These are phyloP conservation scores for Thymelicus lineola DNA, from an alignment of 2,888 invertebrate genomes.

Conservation along the genomic window DNA sequence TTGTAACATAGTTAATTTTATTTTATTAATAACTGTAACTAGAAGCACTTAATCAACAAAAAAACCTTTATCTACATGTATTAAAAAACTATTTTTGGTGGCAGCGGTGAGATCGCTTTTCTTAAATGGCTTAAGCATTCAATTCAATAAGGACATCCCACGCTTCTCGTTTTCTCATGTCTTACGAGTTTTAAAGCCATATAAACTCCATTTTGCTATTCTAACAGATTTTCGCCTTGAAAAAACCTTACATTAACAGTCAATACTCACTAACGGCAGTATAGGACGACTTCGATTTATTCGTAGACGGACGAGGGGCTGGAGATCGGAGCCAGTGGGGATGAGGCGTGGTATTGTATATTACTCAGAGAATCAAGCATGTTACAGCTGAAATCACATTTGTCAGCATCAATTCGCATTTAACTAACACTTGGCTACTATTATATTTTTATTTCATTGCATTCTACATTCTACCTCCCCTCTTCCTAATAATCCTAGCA, in stretches of 20 bases:
- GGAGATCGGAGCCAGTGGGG: background rate
- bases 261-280: background rate
- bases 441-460: background rate
- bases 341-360: background rate
- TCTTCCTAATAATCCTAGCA: no score
- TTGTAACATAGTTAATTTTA: no score
- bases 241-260: background rate
- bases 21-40: no score
- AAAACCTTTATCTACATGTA: no score
- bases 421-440: background rate
- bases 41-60: no score
- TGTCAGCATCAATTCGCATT: slow-evolving; percentile 7
- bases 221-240: no score
- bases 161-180: no score
- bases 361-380: slow-evolving; percentile 12
- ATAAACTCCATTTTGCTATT: no score
- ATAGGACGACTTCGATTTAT: background rate
- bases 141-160: no score
- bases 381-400: slow-evolving; percentile 12
- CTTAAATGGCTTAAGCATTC: background rate
- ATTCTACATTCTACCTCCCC: background rate
- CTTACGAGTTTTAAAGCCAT: no score
- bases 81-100: background rate
- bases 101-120: background rate
- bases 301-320: background rate